Conservation (phyloP, 2,888 invertebrate genomes). For the Atrina japonica region DNA sequence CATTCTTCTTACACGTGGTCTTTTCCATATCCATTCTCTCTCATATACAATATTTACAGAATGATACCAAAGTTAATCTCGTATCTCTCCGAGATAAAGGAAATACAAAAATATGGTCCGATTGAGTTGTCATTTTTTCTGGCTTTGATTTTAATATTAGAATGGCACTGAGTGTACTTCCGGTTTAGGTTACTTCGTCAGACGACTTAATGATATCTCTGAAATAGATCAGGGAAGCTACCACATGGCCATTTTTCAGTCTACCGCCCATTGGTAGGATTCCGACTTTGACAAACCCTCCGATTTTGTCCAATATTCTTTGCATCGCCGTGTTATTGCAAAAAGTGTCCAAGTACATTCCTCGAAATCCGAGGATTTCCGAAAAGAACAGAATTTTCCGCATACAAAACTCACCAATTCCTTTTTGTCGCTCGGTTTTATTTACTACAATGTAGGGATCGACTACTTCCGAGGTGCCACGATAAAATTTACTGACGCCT, state of each 20-base stretch:
- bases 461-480: conserved; percentile 52
- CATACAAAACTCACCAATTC: conserved; percentile 58
- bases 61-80: too few relatives aligned
- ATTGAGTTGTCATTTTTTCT: too few relatives aligned
- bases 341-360: conserved; percentile 65
- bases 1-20: too few relatives aligned
- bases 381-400: conserved; percentile 54
- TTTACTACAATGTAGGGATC: conserved; percentile 60
- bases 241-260: conserved; percentile 51
- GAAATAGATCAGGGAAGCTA: conserved; percentile 55
- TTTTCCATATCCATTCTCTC: too few relatives aligned
- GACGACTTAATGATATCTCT: conserved; percentile 25
- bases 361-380: conserved; percentile 53
- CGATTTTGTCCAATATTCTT: conserved; percentile 52
- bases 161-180: too few relatives aligned
- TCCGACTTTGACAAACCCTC: conserved; percentile 59
- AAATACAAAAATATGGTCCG: too few relatives aligned
- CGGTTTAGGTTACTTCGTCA: not conserved
- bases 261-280: conserved; percentile 62
- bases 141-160: too few relatives aligned
- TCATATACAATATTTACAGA: too few relatives aligned
- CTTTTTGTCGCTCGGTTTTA: conserved; percentile 46
- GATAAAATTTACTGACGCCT: conserved; percentile 56
- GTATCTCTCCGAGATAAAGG: too few relatives aligned
- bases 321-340: conserved; percentile 60